Conservation (phyloP, 1,140 invertebrate genomes). For the Heliconius hermathena region DNA sequence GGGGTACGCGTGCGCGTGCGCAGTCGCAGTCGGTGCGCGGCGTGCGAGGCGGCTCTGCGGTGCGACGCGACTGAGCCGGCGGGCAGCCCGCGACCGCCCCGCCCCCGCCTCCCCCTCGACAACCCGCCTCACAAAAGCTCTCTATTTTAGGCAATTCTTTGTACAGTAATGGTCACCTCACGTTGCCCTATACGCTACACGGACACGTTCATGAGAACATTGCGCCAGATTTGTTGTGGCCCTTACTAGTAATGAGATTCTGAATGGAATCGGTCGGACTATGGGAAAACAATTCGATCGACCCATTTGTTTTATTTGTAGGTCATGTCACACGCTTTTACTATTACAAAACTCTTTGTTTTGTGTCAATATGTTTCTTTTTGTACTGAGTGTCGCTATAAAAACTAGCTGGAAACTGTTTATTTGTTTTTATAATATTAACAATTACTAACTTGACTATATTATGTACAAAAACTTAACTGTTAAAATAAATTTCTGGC, state of each 20-base stretch:
- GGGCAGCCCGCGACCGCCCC: conserved; percentile 71
- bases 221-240: conserved; percentile 76
- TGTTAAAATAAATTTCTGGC: too few species aligned
- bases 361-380: conserved; percentile 8
- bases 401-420: not conserved
- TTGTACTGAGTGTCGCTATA: not conserved
- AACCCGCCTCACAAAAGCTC: conserved; percentile 78
- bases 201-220: conserved; percentile 78
- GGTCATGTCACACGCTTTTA: conserved; percentile 51
- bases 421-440: not conserved
- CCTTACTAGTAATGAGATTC: conserved; percentile 78
- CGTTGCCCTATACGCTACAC: conserved; percentile 73
- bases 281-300: conserved; percentile 75
- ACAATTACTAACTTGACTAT: not conserved
- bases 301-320: conserved; percentile 66
- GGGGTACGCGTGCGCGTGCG: conserved; percentile 71
- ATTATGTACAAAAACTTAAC: not conserved
- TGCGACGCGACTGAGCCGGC: conserved; percentile 77
- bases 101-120: conserved; percentile 67
- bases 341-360: conserved; percentile 24
- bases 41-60: conserved; percentile 72
- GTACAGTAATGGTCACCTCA: conserved; percentile 81
- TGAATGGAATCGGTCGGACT: conserved; percentile 70
- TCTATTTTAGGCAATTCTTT: conserved; percentile 82
- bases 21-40: conserved; percentile 54